Base-by-base conservation (phyloP, 2,113 vertebrate genomes). In the Piliocolobus tephrosceles region DNA sequence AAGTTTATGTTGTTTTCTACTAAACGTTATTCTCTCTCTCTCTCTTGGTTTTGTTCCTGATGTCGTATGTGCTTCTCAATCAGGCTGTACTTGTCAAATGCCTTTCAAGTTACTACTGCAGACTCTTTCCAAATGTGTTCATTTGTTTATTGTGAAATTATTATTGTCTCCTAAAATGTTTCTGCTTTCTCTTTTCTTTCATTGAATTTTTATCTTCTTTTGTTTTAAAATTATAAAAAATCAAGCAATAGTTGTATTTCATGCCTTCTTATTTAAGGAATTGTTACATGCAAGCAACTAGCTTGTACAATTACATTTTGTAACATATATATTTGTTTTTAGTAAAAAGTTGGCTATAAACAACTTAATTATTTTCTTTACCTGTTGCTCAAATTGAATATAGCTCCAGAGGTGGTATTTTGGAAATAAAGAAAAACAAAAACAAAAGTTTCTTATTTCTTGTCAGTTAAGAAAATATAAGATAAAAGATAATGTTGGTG, bases 141-240 rank as follows among this genome's bases (percentile, higher is more conserved):
- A 55, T 38, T 86, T 81, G 20, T 94, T 85, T 55, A 84, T 72
- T 95, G 82, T 81, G 20, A 89, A 94, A 82, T 86, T 9, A 80
- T 52, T 97, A 76, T 70, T 27, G 78, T 57, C 73, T 96, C 25
- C 87, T 40, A 47, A n/a, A 94, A 0, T 89, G 20, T 96, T 82
- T 81, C 9, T 85, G 40, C 52, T 16, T 95, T 73, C 22, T 58
- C 68, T 92, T 70, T 86, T 40, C 93, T 96, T 47, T 55, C 3
- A 64, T 87, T 57, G 78, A 13, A 32, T 88, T 98, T 97, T 90
- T 30, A 0, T 72, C 38, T 81, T 30, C 9, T 97, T 88, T 88
- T 35, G 8, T 92, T 86, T 89, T 70, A 95, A 98, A 97, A 91
- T 38, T 94, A 13, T 12, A n/a, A 2, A 30, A 97, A 52, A 10